Conservation (phyloP, 2,113 vertebrate species). For the Oreochromis spilurus region DNA sequence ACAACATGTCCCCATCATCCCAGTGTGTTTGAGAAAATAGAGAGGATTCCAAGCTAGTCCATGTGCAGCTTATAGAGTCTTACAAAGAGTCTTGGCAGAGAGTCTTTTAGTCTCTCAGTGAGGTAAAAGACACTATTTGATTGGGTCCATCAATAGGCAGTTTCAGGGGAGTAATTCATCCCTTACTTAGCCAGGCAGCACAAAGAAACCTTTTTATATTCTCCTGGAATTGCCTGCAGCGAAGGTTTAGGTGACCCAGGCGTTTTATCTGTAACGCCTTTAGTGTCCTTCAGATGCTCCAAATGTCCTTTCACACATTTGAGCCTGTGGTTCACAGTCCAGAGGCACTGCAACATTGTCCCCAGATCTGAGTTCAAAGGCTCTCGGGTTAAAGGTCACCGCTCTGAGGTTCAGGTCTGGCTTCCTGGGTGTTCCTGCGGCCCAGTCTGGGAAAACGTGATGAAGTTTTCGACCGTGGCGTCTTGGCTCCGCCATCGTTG, state of each 20-base stretch:
- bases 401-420: slow-evolving; percentile 90
- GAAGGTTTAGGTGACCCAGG: neutral
- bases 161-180: neutral
- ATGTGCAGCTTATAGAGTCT: slow-evolving; percentile 23
- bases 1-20: neutral
- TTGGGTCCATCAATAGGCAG: slow-evolving; percentile 17
- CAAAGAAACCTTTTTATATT: slow-evolving; percentile 5
- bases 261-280: neutral
- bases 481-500: slow-evolving; percentile 77
- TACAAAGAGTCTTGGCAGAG: neutral
- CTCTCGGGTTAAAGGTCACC: slow-evolving; percentile 84
- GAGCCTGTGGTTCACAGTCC: neutral
- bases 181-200: neutral
- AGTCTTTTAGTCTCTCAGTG: slow-evolving; percentile 24
- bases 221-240: neutral
- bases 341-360: neutral
- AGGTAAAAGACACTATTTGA: slow-evolving; percentile 46
- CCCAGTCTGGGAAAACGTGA: slow-evolving; percentile 86
- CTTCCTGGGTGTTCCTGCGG: slow-evolving; percentile 78
- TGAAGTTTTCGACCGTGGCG: slow-evolving; percentile 74
- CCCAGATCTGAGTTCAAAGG: neutral
- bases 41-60: slow-evolving; percentile 4
- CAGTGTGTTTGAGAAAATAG: neutral
- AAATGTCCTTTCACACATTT: neutral
- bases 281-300: slow-evolving; percentile 1